These are phyloP conservation scores for Drosophila pachea DNA, from an alignment of 1,140 invertebrate genomes.

Conservation along the genomic window DNA sequence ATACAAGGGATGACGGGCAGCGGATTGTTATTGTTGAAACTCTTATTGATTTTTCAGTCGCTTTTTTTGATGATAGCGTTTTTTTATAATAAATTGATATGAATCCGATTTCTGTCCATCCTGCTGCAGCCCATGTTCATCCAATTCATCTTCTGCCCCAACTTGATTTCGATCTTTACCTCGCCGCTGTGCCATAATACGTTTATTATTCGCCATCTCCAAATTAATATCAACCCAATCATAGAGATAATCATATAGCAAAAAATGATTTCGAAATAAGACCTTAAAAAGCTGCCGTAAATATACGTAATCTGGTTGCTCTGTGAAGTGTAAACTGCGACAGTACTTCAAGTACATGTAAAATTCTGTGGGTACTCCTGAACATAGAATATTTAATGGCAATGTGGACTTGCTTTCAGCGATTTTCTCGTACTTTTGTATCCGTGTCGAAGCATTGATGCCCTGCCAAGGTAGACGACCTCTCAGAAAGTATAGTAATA, in stretches of 20 bases:
- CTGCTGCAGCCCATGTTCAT: neutral
- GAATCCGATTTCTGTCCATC: neutral
- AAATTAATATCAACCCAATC: conserved; percentile 48
- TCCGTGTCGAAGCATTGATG: conserved; percentile 91
- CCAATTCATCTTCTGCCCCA: neutral
- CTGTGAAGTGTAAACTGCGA: conserved; percentile 92
- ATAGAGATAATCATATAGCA: conserved; percentile 39
- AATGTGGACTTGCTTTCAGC: conserved; percentile 96
- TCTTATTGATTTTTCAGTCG: neutral
- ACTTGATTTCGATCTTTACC: neutral
- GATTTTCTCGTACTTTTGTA: conserved; percentile 96
- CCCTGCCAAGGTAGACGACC: conserved; percentile 94
- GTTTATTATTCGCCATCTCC: neutral
- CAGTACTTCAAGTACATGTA: conserved; percentile 97
- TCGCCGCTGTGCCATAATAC: neutral
- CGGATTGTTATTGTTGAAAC: neutral
- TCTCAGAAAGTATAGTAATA: conserved; percentile 94
- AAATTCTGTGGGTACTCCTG: conserved; percentile 95
- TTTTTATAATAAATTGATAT: neutral
- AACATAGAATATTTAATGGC: conserved; percentile 91
- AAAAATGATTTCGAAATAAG: conserved; percentile 32
- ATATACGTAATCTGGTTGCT: conserved; percentile 96
- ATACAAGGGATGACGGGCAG: conserved; percentile 19
- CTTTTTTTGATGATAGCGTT: neutral
- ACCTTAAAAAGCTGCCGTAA: conserved; percentile 58